Base-by-base conservation (phyloP, 2,888 invertebrate genomes). In the Electrophaes corylata region DNA sequence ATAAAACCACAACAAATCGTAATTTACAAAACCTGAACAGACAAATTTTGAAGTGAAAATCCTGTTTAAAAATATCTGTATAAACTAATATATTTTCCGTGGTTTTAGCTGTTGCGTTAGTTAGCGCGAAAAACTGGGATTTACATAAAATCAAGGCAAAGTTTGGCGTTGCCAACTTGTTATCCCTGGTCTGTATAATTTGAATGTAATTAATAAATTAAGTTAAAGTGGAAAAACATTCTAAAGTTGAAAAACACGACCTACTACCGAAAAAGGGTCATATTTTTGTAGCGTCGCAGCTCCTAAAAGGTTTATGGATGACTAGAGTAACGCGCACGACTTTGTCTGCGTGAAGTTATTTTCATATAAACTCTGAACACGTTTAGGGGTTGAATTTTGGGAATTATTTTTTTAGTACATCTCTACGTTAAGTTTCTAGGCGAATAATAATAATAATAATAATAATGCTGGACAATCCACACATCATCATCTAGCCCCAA, bases 71-170 rank as follows among this genome's bases (percentile, higher is more conserved):
- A 40, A 18, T 26, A 31, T 49, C 29, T 11, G 39, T 31, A 8
- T 12, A 14, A 41, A 49, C 40, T 48, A 55, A 31, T 53, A 60
- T 60, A 14, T 29, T 40, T 35, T 43, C 59, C 46, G 39, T 55
- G 50, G 23, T 12, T 39, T 53, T 60, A 44, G 60, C 44, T 56
- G 55, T 56, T 60, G 55, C 60, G 55, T 56, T 55, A 44, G 60
- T 60, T 55, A 52, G 48, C 43, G 47, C 47, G 51, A 60, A 60
- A 60, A 60, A 60, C 60, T 37, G 31, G 43, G 12, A 60, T 60
- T 60, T 55, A 40, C 60, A 60, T 60, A 60, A 52, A 53, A 46
- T 41, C 47, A 12, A 45, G 45, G 29, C 43, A 33, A 56, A 59
- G 47, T 55, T 60, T 55, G 33, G 44, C 39, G 44, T 53, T 55